Evolutionary conservation across 2,797 vertebrate species (phyloP).

Genomic region (Arrhamphus sclerolepis): DNA sequence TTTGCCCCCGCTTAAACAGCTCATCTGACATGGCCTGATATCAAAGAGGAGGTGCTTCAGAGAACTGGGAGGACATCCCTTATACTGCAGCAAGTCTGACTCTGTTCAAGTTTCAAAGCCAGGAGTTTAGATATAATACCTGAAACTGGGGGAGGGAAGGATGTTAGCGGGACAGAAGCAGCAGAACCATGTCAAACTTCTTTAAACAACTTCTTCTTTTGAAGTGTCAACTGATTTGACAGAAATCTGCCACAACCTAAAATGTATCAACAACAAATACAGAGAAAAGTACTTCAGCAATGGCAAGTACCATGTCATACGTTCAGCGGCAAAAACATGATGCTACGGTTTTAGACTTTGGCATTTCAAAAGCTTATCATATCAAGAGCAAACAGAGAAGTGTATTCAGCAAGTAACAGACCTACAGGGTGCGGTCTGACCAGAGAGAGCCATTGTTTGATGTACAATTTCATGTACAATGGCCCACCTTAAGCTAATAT

Average conservation of each 20-base stretch:
- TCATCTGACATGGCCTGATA: constrained; percentile 77
- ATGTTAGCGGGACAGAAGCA: background rate
- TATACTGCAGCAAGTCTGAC: constrained; percentile 27
- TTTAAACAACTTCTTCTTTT: background rate
- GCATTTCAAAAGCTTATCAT: constrained; percentile 26
- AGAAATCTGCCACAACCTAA: background rate
- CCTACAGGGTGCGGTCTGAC: constrained; percentile 57
- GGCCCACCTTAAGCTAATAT: constrained; percentile 58
- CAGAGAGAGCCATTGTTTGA: constrained; percentile 54
- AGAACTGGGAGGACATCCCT: constrained; percentile 42
- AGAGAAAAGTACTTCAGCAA: background rate
- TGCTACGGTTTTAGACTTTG: constrained; percentile 12
- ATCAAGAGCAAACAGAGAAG: constrained; percentile 48
- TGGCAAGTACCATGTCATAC: background rate
- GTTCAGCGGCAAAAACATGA: constrained; percentile 11
- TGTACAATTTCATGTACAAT: constrained; percentile 30
- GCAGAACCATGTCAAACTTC: background rate
- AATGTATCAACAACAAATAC: background rate
- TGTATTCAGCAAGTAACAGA: constrained; percentile 34
- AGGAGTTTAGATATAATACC: constrained; percentile 13
- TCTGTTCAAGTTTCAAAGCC: constrained; percentile 12
- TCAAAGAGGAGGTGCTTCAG: constrained; percentile 66
- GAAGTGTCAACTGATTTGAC: background rate
- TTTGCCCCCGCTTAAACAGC: constrained; percentile 39
- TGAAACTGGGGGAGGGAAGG: background rate